phyloP scores from a whole-genome alignment of 2,888 invertebrate species.

The Hemithea aestivaria region DNA sequence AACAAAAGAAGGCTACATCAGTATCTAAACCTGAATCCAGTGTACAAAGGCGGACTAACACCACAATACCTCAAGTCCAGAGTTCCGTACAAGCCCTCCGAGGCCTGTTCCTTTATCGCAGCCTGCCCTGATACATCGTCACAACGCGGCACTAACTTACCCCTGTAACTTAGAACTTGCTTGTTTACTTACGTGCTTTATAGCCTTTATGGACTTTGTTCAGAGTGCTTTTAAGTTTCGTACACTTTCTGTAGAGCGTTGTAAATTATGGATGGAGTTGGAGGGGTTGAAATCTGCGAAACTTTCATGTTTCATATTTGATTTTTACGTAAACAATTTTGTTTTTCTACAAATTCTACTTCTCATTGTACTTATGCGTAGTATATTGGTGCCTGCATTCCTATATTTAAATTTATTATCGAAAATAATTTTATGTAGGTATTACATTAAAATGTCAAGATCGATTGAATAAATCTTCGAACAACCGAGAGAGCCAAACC shows the following conservation, averaged over 20 bases:
- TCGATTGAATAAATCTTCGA: conserved; percentile 1
- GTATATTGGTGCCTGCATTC: too few relatives aligned
- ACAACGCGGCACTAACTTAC: conserved; percentile 55
- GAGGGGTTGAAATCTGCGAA: too few relatives aligned
- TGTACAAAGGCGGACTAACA: conserved; percentile 5
- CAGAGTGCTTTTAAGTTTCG: conserved; percentile 9
- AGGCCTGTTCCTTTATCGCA: conserved; percentile 57
- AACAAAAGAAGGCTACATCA: too few relatives aligned
- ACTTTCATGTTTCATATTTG: too few relatives aligned
- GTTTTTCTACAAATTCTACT: too few relatives aligned
- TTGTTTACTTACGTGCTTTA: conserved; percentile 46
- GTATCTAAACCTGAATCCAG: too few relatives aligned
- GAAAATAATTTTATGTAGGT: too few relatives aligned
- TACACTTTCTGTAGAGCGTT: not conserved
- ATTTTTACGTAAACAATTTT: too few relatives aligned
- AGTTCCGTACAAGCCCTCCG: conserved; percentile 45
- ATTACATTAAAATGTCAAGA: too few relatives aligned
- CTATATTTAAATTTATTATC: too few relatives aligned
- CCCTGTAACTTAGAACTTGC: conserved; percentile 21
- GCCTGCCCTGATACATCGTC: conserved; percentile 58
- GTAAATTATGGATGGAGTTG: too few relatives aligned
- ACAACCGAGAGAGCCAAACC: conserved; percentile 2
- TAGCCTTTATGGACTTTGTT: conserved; percentile 10
- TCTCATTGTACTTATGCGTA: too few relatives aligned
- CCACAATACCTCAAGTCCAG: conserved; percentile 5